Percentiles rank a stretch among this genome's conserved stretches.
These are phyloP conservation scores for Aix galericulata DNA, from an alignment of 2,113 vertebrate genomes.

Conservation along the genomic window DNA sequence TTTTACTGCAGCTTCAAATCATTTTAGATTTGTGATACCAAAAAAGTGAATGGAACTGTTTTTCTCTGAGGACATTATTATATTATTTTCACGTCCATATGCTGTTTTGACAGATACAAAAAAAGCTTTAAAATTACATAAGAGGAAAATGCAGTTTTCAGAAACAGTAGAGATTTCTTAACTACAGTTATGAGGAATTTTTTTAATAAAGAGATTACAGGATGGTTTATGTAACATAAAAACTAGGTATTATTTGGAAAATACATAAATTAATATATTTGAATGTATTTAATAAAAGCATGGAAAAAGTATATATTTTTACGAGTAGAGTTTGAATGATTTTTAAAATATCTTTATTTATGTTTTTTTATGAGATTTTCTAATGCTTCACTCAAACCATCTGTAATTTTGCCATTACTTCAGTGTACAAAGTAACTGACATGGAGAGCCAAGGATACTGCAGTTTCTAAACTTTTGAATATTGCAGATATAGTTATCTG, in stretches of 20 bases:
- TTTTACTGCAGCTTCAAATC: neutral
- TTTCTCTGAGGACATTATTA: neutral
- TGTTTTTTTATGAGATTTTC: neutral
- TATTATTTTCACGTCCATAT: neutral
- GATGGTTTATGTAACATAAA: neutral
- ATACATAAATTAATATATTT: neutral
- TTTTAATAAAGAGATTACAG: neutral
- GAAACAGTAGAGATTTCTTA: neutral
- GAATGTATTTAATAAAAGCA: neutral
- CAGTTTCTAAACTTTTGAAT: neutral
- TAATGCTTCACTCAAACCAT: neutral
- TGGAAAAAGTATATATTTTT: neutral
- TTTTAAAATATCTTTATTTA: neutral
- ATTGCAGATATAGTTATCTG: neutral
- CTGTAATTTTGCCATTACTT: neutral
- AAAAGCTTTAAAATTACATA: neutral
- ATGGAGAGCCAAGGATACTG: neutral
- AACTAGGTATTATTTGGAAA: neutral
- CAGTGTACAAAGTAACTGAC: neutral
- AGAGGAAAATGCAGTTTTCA: neutral
- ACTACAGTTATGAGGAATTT: neutral
- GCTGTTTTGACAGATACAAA: neutral
- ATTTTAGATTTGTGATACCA: neutral
- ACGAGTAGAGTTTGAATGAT: neutral
- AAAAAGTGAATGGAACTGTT: neutral